Base-by-base conservation (phyloP, 1,140 invertebrate genomes). In the Drosophila nikananu region DNA sequence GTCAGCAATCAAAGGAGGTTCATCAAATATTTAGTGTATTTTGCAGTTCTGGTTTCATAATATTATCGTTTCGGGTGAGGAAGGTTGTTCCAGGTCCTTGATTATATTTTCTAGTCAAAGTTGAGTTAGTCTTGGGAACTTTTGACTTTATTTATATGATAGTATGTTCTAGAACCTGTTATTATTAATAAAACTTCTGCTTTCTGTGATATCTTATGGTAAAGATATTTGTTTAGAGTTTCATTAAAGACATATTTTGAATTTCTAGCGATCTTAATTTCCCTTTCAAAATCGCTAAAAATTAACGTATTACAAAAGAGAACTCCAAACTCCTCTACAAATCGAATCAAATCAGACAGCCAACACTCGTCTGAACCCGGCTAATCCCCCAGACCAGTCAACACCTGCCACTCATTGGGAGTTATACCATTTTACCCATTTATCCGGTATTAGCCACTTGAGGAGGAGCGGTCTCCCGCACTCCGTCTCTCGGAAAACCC, bases 321-420 rank as follows among this genome's bases (percentile, higher is more conserved):
- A 25, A 49, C 15, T 17, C 15, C 25, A 17, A 49, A 8, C n/a
- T n/a, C 3, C 23, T 3, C 0, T 17, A 17, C 15, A 75, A 37
- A 21, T 64, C 41, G 10, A 46, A n/a, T 37, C 32, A 12, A 52
- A 59, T 25, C 32, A 46, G 41, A 51, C 46, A 59, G 74, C 13
- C 27, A 49, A 37, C 65, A 55, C 66, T 71, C 48, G 39, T 58
- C 42, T 80, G 48, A 83, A 41, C 48, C 51, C 58, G 37, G 67
- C 61, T 81, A 66, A 81, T 78, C 52, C 80, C 58, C 17, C 46
- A 52, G 59, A 23, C 49, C 44, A 64, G 41, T 51, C 74, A 84
- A 83, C 77, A 83, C 81, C 81, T 83, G 81, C 49, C 64, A 66
- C 58, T 64, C 15, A 62, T 60, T 41, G 21, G 52, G 61, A 21